Base-by-base conservation (phyloP, 2,113 vertebrate genomes). In the Myrmecophaga tridactyla region DNA sequence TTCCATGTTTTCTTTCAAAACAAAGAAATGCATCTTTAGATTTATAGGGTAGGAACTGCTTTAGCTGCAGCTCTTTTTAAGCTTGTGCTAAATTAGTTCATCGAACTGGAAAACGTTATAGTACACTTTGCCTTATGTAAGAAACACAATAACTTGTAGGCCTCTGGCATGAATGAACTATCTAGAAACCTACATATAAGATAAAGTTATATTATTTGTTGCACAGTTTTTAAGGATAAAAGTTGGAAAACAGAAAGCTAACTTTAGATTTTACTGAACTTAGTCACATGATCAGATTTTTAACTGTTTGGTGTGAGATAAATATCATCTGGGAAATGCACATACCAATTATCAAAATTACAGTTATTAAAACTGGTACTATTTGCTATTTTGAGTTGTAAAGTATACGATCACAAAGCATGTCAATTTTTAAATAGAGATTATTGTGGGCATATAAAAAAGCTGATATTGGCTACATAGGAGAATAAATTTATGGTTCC, bases 1-100 rank as follows among this genome's bases (percentile, higher is more conserved):
- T 29, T 72, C 23, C 13, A 43, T 48, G 80, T 72, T 94, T 87
- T 93, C 70, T 84, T 88, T 84, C 15, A 80, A 78, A 88, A 78
- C 7, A 77, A 46, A 56, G 18, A 77, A 10, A 69, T 1, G 5
- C 12, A 60, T 83, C 17, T 78, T 80, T 46, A 94, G 39, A 83
- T 58, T 90, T 43, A 72, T 31, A n/a, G n/a, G n/a, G 41, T 62
- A 90, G 60, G 46, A 95, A 94, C 9, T 12, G 92, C 15, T 88
- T 92, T 67, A 81, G 39, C 51, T 81, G 23, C 2, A 69, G 58
- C 20, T 53, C 21, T 84, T 80, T 69, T 80, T 39, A 94, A 87
- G n/a, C 39, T 18, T 86, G 6, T 31, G 82, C 7, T 46, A 43
- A 85, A 94, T 53, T 13, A 60, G 63, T 77, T 65, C 27, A 88